phyloP scores from a whole-genome alignment of 2,888 invertebrate species.

The Saturnia japonica region DNA sequence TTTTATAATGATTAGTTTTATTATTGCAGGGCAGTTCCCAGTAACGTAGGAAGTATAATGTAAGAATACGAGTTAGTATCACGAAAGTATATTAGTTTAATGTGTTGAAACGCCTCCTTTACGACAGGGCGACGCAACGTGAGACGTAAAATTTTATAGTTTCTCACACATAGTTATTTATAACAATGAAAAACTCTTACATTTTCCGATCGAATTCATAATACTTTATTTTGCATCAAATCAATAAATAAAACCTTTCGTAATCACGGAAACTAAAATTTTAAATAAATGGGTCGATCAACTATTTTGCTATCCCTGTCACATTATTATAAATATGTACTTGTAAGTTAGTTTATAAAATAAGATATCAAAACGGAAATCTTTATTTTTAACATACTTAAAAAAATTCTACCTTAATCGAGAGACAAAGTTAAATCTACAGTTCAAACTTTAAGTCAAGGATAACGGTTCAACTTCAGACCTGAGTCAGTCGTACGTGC shows the following conservation, averaged over 20 bases:
- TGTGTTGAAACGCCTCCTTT: slow-evolving; percentile 41
- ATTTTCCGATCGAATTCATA: neutral
- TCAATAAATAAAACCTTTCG: neutral
- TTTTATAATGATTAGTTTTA: neutral
- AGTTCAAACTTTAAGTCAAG: too few relatives aligned
- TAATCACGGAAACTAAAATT: neutral
- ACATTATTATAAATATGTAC: too few relatives aligned
- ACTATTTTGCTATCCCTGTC: too few relatives aligned
- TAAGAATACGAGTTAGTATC: slow-evolving; percentile 27
- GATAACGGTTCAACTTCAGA: too few relatives aligned
- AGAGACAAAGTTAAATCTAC: too few relatives aligned
- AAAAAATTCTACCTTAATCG: too few relatives aligned
- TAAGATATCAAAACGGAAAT: too few relatives aligned
- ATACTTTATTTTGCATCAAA: neutral
- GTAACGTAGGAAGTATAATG: neutral
- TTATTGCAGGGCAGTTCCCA: neutral
- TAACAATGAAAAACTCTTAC: slow-evolving; percentile 25
- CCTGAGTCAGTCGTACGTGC: too few relatives aligned
- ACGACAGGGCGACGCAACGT: slow-evolving; percentile 48
- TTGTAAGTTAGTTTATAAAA: too few relatives aligned
- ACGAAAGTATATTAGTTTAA: slow-evolving; percentile 47
- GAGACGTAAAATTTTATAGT: slow-evolving; percentile 53
- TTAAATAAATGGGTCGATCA: too few relatives aligned
- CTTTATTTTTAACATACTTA: too few relatives aligned
- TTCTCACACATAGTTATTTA: slow-evolving; percentile 44